phyloP scores from a whole-genome alignment of 2,113 vertebrate genomes.

The Xenopus laevis region DNA sequence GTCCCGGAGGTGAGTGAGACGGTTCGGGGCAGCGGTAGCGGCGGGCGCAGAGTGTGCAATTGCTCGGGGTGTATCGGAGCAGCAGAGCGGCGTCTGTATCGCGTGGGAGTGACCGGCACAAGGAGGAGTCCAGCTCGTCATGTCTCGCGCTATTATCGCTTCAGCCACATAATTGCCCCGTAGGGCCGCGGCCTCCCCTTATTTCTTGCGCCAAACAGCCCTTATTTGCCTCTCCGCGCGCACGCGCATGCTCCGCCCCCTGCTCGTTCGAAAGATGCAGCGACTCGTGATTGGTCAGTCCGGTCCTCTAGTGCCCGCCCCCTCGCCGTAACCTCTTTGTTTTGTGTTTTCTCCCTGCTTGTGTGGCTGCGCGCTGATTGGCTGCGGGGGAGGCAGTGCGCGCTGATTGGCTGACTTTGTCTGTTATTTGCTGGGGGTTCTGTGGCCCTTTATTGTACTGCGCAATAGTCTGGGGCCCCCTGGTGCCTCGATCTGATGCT shows the following conservation, averaged over 20 bases:
- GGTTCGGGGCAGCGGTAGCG: not conserved
- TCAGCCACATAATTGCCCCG: too few relatives aligned
- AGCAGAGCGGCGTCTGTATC: not conserved
- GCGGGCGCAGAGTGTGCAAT: not conserved
- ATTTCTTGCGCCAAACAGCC: too few relatives aligned
- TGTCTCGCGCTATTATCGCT: too few relatives aligned
- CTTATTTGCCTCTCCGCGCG: not conserved
- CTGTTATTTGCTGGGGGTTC: not conserved
- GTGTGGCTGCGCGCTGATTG: not conserved
- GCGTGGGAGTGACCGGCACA: not conserved
- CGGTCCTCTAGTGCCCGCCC: not conserved
- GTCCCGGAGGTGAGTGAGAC: not conserved
- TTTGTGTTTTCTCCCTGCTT: constrained; percentile 17
- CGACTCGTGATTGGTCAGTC: not conserved
- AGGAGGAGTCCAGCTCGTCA: not conserved
- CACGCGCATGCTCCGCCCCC: not conserved
- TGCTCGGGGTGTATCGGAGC: too few relatives aligned
- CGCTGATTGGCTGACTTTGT: constrained; percentile 17
- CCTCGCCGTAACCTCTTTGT: constrained; percentile 14
- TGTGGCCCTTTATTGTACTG: not conserved
- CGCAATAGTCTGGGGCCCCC: too few relatives aligned
- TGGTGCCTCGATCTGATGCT: too few relatives aligned
- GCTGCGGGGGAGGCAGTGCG: not conserved
- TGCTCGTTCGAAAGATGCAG: constrained; percentile 25
- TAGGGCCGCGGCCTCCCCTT: too few relatives aligned